Percentiles rank a stretch among this genome's conserved stretches.
phyloP scores from a whole-genome alignment of 2,113 vertebrate species.

The Mormyrus lacerda region DNA sequence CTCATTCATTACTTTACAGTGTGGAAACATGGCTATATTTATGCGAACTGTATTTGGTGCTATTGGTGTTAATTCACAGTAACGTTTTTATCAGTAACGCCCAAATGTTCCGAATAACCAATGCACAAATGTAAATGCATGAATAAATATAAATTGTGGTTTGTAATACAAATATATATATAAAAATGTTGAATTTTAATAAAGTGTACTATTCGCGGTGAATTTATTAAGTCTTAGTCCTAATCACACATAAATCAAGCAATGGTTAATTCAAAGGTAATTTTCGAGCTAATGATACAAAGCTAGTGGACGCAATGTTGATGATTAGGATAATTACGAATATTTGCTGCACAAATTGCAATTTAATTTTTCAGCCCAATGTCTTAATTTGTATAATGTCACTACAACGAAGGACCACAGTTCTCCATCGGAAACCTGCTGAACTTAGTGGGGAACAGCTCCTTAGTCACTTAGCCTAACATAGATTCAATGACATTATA shows the following conservation, averaged over 20 bases:
- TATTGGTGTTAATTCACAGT: not conserved
- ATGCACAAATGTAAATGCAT: not conserved
- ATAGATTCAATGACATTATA: not conserved
- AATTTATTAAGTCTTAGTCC: not conserved
- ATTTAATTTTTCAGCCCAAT: not conserved
- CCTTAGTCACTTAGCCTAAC: not conserved
- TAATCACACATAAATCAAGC: not conserved
- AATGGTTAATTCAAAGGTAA: not conserved
- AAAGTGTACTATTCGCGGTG: not conserved
- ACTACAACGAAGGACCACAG: not conserved
- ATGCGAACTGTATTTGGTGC: not conserved
- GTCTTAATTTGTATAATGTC: not conserved
- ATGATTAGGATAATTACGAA: not conserved
- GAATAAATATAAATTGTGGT: not conserved
- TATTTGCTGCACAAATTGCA: not conserved
- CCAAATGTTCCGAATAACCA: not conserved
- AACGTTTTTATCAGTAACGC: not conserved
- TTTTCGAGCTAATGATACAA: not conserved
- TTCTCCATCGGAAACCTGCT: not conserved
- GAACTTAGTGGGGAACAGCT: not conserved
- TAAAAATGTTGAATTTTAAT: not conserved
- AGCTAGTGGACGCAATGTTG: not conserved
- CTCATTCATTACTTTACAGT: not conserved
- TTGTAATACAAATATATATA: not conserved
- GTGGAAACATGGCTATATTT: not conserved